phyloP scores from a whole-genome alignment of 2,113 vertebrate species.

The Elanus axillaris region DNA sequence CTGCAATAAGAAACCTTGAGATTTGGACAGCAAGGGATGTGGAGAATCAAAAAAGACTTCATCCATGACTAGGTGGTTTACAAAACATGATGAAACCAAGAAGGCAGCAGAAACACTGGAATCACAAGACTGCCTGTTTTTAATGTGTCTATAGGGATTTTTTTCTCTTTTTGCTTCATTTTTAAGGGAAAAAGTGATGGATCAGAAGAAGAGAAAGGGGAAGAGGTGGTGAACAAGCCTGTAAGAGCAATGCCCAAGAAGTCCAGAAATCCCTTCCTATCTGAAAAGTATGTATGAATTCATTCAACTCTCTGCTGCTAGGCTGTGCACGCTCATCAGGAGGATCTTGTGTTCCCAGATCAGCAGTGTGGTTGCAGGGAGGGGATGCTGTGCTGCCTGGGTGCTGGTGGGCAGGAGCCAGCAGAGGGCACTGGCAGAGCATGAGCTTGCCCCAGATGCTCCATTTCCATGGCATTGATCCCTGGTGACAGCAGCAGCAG shows the following conservation, averaged over 20 bases:
- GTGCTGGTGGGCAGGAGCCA: not conserved
- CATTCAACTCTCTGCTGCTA: not conserved
- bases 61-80: not conserved
- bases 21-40: not conserved
- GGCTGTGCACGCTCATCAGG: no score
- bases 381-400: not conserved
- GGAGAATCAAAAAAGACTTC: not conserved
- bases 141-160: not conserved
- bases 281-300: slow-evolving; percentile 78
- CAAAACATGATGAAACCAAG: not conserved
- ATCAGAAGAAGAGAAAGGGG: slow-evolving; percentile 22
- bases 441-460: rapidly evolving
- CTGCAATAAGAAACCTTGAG: not conserved
- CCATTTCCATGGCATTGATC: rapidly evolving
- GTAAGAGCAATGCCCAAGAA: slow-evolving; percentile 78
- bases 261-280: slow-evolving; percentile 82
- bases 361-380: rapidly evolving
- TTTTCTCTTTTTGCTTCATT: not conserved
- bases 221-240: slow-evolving; percentile 32
- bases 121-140: not conserved
- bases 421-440: slow-evolving; percentile 20
- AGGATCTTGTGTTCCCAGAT: rapidly evolving
- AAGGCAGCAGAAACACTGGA: not conserved
- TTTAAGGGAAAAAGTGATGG: slow-evolving; percentile 14
- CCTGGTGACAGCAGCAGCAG: not conserved